phyloP scores from a whole-genome alignment of 1,140 invertebrate species.

The Heliconius nattereri region DNA sequence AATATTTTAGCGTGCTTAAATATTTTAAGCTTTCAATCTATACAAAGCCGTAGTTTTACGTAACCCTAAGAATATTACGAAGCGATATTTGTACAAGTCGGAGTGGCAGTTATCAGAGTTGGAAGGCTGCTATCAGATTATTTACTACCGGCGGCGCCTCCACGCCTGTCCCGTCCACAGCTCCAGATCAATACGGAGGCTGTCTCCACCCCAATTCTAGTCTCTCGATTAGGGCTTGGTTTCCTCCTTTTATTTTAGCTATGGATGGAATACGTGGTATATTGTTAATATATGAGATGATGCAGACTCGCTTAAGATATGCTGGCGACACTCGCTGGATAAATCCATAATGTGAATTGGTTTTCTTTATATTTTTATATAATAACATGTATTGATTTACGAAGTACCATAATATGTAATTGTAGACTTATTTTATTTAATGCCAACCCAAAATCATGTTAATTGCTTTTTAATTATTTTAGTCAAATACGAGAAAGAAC shows the following conservation, averaged over 20 bases:
- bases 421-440: not conserved
- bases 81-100: slow-evolving; percentile 34
- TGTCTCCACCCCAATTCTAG: slow-evolving; percentile 62
- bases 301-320: not conserved
- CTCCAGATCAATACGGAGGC: slow-evolving; percentile 70
- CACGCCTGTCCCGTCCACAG: slow-evolving; percentile 58
- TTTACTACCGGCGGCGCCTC: slow-evolving; percentile 61
- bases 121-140: slow-evolving; percentile 51
- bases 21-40: not conserved
- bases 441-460: too few species aligned
- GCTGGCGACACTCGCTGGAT: not conserved
- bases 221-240: slow-evolving; percentile 48
- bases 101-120: slow-evolving; percentile 43
- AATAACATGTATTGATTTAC: not conserved
- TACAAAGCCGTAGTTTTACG: slow-evolving; percentile 31
- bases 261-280: not conserved
- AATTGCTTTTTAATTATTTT: too few species aligned
- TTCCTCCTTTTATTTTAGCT: slow-evolving; percentile 25
- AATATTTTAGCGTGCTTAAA: not conserved
- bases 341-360: not conserved
- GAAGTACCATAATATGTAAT: not conserved
- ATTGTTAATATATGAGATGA: not conserved
- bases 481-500: too few species aligned
- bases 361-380: not conserved
- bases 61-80: slow-evolving; percentile 23